Evolutionary conservation across 92 coral and sea anemone genomes (phyloP).

Genomic region (Phenganax stokvisi): DNA sequence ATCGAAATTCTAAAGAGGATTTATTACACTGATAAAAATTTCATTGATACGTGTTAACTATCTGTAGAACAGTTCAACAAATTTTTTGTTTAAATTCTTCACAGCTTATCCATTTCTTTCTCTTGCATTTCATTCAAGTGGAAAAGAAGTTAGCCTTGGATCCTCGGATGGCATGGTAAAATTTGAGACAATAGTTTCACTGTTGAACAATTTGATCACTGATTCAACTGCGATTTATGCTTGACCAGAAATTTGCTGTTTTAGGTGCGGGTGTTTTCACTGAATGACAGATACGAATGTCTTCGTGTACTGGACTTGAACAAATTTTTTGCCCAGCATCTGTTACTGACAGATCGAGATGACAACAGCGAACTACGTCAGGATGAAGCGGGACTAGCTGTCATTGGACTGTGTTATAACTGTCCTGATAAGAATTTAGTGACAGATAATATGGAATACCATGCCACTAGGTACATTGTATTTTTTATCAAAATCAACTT

Average conservation of each 20-base stretch:
- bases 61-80: not conserved
- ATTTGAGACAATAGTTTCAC: no score
- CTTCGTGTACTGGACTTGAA: slow-evolving; percentile 15
- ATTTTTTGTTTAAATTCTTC: not conserved
- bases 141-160: slow-evolving; percentile 73
- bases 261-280: slow-evolving; percentile 28
- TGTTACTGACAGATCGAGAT: not conserved
- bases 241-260: no score
- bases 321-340: slow-evolving; percentile 11
- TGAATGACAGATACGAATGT: slow-evolving; percentile 20
- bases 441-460: not conserved
- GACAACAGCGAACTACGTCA: not conserved
- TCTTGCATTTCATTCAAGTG: slow-evolving; percentile 66
- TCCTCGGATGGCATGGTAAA: slow-evolving; percentile 91
- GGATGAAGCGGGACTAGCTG: slow-evolving; percentile 34
- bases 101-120: slow-evolving; percentile 70
- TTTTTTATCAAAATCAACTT: not conserved
- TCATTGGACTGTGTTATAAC: slow-evolving; percentile 23
- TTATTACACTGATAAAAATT: no score
- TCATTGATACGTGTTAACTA: no score
- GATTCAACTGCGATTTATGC: no score
- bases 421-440: not conserved
- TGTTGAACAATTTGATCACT: no score
- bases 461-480: slow-evolving; percentile 25
- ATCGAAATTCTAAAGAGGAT: no score